Percentiles rank a stretch among this genome's conserved stretches.
These are phyloP conservation scores for Cichlasoma orientale DNA, from an alignment of 2,797 vertebrate species.

Conservation along the genomic window DNA sequence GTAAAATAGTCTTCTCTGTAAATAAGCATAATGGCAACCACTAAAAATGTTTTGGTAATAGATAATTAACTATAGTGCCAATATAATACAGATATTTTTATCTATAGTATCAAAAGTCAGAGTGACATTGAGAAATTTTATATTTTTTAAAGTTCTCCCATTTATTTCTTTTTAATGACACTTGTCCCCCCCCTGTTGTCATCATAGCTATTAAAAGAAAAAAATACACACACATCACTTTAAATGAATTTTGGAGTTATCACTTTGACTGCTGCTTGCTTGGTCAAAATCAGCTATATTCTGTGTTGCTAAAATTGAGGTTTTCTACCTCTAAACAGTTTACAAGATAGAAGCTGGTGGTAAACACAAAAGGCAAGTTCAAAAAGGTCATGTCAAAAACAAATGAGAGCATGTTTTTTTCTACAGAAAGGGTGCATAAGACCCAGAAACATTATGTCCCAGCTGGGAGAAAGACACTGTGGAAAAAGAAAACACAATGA, in stretches of 20 bases:
- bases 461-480: background rate
- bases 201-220: background rate
- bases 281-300: background rate
- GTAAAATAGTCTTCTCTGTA: background rate
- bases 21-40: background rate
- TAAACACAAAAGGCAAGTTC: slow-evolving; percentile 20
- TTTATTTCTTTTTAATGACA: background rate
- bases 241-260: background rate
- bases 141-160: too few relatives aligned
- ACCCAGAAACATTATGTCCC: background rate
- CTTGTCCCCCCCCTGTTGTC: background rate
- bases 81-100: background rate
- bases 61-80: background rate
- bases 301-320: background rate
- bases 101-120: background rate
- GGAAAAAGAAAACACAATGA: background rate
- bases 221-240: background rate
- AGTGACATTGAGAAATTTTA: background rate
- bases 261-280: background rate
- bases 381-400: slow-evolving; percentile 11
- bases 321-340: background rate
- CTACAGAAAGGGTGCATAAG: background rate
- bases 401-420: background rate
- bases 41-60: background rate
- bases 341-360: slow-evolving; percentile 1